Evolutionary conservation across 2,113 vertebrate species (phyloP).

Genomic region (Bos indicus): DNA sequence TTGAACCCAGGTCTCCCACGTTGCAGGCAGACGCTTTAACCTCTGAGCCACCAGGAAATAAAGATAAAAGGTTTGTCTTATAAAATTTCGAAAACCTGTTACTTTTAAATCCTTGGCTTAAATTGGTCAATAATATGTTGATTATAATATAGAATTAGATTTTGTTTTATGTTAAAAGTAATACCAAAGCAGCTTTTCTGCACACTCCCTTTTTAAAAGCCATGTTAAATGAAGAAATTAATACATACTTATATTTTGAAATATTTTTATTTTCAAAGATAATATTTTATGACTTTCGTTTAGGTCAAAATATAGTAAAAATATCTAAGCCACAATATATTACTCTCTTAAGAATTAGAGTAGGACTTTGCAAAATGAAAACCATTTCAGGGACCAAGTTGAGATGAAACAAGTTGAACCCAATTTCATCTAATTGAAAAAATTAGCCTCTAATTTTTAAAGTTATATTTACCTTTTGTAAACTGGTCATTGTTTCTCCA

Average conservation of each 20-base stretch:
- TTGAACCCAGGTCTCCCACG: too few relatives aligned
- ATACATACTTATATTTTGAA: background rate
- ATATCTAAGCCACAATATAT: background rate
- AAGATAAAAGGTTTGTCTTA: background rate
- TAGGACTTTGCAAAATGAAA: background rate
- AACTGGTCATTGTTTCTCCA: background rate
- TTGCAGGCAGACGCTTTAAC: too few relatives aligned
- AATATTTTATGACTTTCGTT: background rate
- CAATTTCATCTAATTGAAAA: background rate
- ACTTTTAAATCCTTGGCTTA: background rate
- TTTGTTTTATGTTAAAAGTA: background rate
- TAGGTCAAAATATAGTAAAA: background rate
- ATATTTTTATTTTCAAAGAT: conserved; percentile 26
- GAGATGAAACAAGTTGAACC: background rate
- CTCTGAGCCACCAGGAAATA: background rate
- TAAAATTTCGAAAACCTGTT: background rate
- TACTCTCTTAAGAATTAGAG: background rate
- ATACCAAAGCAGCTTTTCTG: background rate
- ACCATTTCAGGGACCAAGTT: background rate
- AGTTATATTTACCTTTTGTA: background rate
- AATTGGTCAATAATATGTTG: background rate
- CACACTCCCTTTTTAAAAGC: background rate
- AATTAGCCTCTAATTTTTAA: background rate
- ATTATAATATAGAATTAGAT: background rate
- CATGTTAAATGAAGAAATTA: background rate